Percentiles rank a stretch among this genome's conserved stretches.
These are phyloP conservation scores for Monopterus albus DNA, from an alignment of 2,113 vertebrate species.

Conservation along the genomic window DNA sequence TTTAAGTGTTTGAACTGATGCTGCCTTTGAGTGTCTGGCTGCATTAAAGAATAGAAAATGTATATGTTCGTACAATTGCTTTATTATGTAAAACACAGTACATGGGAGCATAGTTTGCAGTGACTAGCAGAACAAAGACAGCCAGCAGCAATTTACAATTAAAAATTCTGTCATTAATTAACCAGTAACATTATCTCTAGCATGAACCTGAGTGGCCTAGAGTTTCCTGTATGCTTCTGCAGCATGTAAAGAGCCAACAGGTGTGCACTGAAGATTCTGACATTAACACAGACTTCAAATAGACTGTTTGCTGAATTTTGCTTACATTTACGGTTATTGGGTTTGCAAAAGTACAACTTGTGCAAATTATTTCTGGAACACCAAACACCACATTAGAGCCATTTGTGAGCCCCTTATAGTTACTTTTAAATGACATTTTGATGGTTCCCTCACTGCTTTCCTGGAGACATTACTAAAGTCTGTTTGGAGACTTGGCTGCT, in stretches of 20 bases:
- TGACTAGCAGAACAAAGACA: constrained; percentile 44
- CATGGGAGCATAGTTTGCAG: constrained; percentile 13
- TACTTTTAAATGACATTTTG: constrained; percentile 55
- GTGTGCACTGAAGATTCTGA: no score
- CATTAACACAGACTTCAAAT: no score
- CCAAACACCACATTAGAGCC: constrained; percentile 28
- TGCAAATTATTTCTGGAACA: constrained; percentile 34
- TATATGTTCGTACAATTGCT: constrained; percentile 13
- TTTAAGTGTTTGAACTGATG: background rate
- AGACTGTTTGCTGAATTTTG: no score
- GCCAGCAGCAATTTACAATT: constrained; percentile 19
- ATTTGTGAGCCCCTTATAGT: constrained; percentile 27
- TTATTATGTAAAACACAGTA: constrained; percentile 23
- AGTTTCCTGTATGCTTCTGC: background rate
- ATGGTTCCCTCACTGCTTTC: constrained; percentile 43
- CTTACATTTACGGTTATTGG: background rate
- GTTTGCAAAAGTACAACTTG: constrained; percentile 17
- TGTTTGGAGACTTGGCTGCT: constrained; percentile 42
- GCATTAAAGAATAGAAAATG: constrained; percentile 9
- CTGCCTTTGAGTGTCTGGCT: constrained; percentile 7
- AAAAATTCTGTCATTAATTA: constrained; percentile 34
- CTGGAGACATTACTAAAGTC: constrained; percentile 47
- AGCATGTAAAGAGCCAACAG: no score
- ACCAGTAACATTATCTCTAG: constrained; percentile 16
- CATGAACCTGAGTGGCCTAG: constrained; percentile 7